phyloP scores from a whole-genome alignment of 2,888 invertebrate species.

The Epinotia demarniana region DNA sequence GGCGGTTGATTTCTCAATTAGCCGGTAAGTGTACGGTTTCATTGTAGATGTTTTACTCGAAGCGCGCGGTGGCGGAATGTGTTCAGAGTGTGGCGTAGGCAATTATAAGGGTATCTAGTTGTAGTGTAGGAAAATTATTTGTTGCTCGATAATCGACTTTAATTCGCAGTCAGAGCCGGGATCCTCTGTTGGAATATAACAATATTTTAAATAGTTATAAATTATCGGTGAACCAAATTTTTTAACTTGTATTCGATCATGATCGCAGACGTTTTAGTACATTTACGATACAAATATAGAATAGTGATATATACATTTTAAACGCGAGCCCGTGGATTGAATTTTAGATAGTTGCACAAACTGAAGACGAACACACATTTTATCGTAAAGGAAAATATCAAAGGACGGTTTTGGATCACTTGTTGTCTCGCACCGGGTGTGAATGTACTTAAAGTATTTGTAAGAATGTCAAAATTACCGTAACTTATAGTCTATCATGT shows the following conservation, averaged over 20 bases:
- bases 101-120: slow-evolving; percentile 43
- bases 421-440: slow-evolving; percentile 53
- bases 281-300: slow-evolving; percentile 33
- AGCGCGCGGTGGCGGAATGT: slow-evolving; percentile 39
- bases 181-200: slow-evolving; percentile 28
- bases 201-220: slow-evolving; percentile 34
- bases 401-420: slow-evolving; percentile 48
- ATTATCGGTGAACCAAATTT: slow-evolving; percentile 22
- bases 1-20: slow-evolving; percentile 1
- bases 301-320: slow-evolving; percentile 26
- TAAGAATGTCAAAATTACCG: slow-evolving; percentile 36
- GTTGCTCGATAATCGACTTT: slow-evolving; percentile 33
- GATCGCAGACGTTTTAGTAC: slow-evolving; percentile 23
- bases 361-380: slow-evolving; percentile 32
- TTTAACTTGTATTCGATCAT: slow-evolving; percentile 23
- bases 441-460: slow-evolving; percentile 51
- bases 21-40: slow-evolving; percentile 20
- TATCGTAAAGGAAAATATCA: slow-evolving; percentile 36
- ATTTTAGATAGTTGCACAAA: slow-evolving; percentile 47
- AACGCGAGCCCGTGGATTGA: slow-evolving; percentile 17
- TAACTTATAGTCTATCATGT: slow-evolving; percentile 8
- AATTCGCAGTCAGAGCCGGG: slow-evolving; percentile 15
- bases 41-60: slow-evolving; percentile 1
- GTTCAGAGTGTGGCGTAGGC: slow-evolving; percentile 38
- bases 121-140: slow-evolving; percentile 42